Percentiles rank a stretch among this genome's conserved stretches.
Conservation (phyloP, 2,113 vertebrate species). For the Ageneiosus marmoratus region DNA sequence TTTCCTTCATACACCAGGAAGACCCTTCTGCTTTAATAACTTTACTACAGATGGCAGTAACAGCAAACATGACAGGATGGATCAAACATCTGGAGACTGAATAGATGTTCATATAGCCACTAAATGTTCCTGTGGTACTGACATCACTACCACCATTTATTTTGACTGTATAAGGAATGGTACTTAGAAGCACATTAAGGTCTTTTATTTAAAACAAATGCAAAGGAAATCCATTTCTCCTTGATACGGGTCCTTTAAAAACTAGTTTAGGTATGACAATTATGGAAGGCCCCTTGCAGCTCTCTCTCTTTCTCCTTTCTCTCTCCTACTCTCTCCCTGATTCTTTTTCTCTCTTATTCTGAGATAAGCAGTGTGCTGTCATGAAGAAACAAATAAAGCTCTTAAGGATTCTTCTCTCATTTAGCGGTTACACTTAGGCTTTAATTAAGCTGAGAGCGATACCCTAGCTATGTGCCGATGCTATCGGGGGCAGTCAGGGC, state of each 20-base stretch:
- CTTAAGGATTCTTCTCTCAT: constrained; percentile 76
- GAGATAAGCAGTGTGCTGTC: constrained; percentile 71
- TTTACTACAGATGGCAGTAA: not conserved
- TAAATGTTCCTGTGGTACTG: not conserved
- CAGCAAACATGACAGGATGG: not conserved
- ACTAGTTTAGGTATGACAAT: constrained; percentile 27
- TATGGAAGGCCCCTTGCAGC: constrained; percentile 56
- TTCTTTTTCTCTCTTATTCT: constrained; percentile 41
- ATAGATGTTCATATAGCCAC: not conserved
- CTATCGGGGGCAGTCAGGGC: constrained; percentile 65
- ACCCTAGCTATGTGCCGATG: constrained; percentile 68
- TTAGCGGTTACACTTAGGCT: constrained; percentile 72
- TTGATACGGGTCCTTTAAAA: constrained; percentile 1
- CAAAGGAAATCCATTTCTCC: not conserved
- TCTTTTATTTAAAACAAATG: not conserved
- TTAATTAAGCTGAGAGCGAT: constrained; percentile 73
- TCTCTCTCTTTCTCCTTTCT: constrained; percentile 30
- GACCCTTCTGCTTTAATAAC: not conserved
- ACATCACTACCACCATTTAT: not conserved
- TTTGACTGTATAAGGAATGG: not conserved
- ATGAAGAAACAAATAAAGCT: constrained; percentile 70
- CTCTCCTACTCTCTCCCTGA: constrained; percentile 34
- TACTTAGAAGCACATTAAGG: not conserved
- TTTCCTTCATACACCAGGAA: not conserved
- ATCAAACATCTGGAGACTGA: not conserved